Percentiles rank a stretch among this genome's conserved stretches.
Evolutionary conservation across 2,113 vertebrate species (phyloP).

Genomic region (Chaetodon auriga): DNA sequence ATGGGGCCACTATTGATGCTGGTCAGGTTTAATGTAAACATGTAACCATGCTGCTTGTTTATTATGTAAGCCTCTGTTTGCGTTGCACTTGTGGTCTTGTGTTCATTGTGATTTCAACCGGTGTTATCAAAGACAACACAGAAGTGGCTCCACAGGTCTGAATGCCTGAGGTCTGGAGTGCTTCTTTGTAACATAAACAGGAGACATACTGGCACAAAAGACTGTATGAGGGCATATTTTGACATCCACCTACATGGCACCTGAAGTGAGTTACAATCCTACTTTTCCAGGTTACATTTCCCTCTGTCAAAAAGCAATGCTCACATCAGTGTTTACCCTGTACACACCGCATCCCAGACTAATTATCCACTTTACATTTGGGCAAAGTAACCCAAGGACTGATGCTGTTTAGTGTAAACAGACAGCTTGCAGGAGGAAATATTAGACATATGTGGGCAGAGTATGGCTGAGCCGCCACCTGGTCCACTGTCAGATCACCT

Average conservation of each 20-base stretch:
- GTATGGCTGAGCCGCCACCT: background rate
- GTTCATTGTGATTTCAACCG: background rate
- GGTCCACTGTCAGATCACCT: conserved; percentile 23
- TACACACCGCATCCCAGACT: conserved; percentile 42
- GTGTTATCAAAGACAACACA: conserved; percentile 63
- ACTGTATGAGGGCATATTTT: background rate
- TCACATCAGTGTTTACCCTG: conserved; percentile 44
- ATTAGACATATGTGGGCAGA: conserved; percentile 41
- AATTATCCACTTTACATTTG: conserved; percentile 49
- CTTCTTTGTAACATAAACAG: background rate
- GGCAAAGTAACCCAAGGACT: conserved; percentile 38
- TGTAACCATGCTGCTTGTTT: conserved; percentile 51
- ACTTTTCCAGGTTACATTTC: conserved; percentile 15
- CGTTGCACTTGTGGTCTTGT: conserved; percentile 19
- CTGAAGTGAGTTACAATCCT: background rate
- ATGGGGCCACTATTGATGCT: conserved; percentile 23
- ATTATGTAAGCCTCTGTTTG: conserved; percentile 30
- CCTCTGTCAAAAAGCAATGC: background rate
- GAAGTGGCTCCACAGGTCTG: background rate
- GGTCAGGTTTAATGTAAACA: conserved; percentile 63
- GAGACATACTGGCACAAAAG: background rate
- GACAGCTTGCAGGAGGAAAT: conserved; percentile 31
- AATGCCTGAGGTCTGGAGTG: background rate
- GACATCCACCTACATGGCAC: background rate
- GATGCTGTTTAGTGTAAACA: conserved; percentile 72